A percentile compares a stretch with the other conserved stretches of the same genome.
phyloP scores from a whole-genome alignment of 2,888 invertebrate species.

The Eucera pruinosa region DNA sequence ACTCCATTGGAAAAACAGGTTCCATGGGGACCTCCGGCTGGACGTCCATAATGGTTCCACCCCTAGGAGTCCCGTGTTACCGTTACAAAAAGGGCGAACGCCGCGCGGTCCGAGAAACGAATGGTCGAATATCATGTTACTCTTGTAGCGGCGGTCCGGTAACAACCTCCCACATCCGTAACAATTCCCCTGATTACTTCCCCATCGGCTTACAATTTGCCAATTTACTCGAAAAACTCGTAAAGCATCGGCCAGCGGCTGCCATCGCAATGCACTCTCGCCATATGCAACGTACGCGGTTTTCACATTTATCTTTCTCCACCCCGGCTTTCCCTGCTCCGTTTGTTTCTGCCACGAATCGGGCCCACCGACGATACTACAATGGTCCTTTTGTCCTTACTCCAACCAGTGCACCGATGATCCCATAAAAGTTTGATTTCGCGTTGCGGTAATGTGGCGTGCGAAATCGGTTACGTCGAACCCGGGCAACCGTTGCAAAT shows the following conservation, averaged over 20 bases:
- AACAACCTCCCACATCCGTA: constrained; percentile 79
- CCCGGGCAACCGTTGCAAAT: no score
- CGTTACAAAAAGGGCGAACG: constrained; percentile 60
- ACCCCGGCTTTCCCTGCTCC: constrained; percentile 47
- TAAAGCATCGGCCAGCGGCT: constrained; percentile 76
- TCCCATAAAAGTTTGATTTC: constrained; percentile 20
- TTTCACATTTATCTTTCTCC: constrained; percentile 49
- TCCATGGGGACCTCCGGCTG: constrained; percentile 71
- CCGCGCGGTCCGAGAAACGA: constrained; percentile 44
- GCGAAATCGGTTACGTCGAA: no score
- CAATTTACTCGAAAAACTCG: constrained; percentile 81
- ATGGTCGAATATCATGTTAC: constrained; percentile 79
- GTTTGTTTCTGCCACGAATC: constrained; percentile 46
- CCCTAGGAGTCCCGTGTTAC: constrained; percentile 67
- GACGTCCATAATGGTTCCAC: constrained; percentile 63
- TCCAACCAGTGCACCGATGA: not conserved
- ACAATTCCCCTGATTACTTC: constrained; percentile 82
- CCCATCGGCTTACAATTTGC: constrained; percentile 79
- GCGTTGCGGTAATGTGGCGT: no score
- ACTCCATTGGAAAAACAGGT: constrained; percentile 78
- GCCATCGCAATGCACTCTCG: constrained; percentile 38
- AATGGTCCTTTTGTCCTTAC: constrained; percentile 34
- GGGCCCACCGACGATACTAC: constrained; percentile 52
- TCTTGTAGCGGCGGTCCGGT: constrained; percentile 71
- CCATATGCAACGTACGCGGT: constrained; percentile 72